Base-by-base conservation (phyloP, 1,140 invertebrate species). In the Plutomurus gul region DNA sequence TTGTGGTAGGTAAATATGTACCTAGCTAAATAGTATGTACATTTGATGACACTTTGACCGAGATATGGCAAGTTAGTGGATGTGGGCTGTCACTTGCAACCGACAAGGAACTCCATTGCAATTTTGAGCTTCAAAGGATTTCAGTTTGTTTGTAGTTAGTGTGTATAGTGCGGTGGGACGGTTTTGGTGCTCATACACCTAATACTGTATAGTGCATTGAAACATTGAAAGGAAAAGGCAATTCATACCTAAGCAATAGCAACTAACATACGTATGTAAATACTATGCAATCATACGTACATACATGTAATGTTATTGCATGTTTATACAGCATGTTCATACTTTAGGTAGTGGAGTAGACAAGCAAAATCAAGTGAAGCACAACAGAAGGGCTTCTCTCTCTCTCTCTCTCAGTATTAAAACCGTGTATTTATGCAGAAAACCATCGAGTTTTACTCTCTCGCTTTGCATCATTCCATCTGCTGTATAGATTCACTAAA, bases 101-200 rank as follows among this genome's bases (percentile, higher is more conserved):
- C 13, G 11, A 33, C n/a, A 11, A n/a, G 20, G 27, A 51, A 51
- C 47, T 25, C 20, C 47, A 51, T n/a, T n/a, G 47, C 16, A 65
- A 65, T 65, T 65, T 65, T 65, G 56, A 65, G 56, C 30, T 65
- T 65, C 56, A 65, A 65, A 65, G 27, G 56, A 65, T 65, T 60
- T 65, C n/a, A 65, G 56, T 33, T 27, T 36, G 56, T 65, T 36
- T 65, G 56, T 33, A 30, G n/a, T n/a, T n/a, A n/a, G n/a, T n/a
- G n/a, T n/a, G n/a, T n/a, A n/a, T n/a, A n/a, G n/a, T n/a, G n/a
- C n/a, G n/a, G n/a, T n/a, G n/a, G n/a, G n/a, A n/a, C n/a, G n/a
- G n/a, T n/a, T n/a, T n/a, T n/a, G n/a, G n/a, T n/a, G n/a, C n/a
- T n/a, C n/a, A n/a, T n/a, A n/a, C n/a, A n/a, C n/a, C n/a, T n/a